A percentile compares a stretch with the other conserved stretches of the same genome.
Evolutionary conservation across 2,113 vertebrate genomes (phyloP).

Genomic region (Sterrhoptilus dennistouni): DNA sequence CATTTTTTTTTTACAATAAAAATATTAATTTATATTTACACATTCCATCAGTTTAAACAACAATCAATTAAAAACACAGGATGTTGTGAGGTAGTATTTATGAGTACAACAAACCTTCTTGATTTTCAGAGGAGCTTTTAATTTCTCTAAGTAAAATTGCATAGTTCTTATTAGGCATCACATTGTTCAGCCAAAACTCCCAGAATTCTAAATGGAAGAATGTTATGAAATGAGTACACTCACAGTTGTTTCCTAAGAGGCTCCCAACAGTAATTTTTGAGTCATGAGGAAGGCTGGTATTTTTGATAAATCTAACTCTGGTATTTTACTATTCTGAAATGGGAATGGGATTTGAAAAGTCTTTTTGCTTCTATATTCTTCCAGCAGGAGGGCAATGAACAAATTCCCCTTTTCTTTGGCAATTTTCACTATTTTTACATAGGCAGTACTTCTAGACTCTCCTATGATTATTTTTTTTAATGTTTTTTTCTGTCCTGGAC

Average conservation of each 20-base stretch:
- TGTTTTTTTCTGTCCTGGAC: neutral
- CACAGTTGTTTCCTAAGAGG: neutral
- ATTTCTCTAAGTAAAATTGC: neutral
- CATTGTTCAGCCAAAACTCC: neutral
- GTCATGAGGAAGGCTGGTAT: neutral
- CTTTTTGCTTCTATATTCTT: neutral
- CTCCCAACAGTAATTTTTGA: neutral
- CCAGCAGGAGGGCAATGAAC: neutral
- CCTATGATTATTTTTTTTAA: neutral
- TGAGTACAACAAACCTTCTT: neutral
- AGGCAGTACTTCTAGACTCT: neutral
- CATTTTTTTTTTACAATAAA: neutral
- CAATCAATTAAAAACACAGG: neutral
- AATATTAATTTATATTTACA: neutral
- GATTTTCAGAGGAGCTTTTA: neutral
- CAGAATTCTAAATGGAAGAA: neutral
- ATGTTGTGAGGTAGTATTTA: neutral
- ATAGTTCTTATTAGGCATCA: neutral
- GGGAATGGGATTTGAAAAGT: neutral
- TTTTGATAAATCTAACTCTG: neutral
- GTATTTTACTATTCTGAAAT: neutral
- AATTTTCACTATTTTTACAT: neutral
- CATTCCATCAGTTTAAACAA: neutral
- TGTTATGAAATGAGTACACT: neutral
- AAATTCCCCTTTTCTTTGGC: neutral